Base-by-base conservation (phyloP, 2,797 vertebrate genomes). In the Buphagus erythrorhynchus region DNA sequence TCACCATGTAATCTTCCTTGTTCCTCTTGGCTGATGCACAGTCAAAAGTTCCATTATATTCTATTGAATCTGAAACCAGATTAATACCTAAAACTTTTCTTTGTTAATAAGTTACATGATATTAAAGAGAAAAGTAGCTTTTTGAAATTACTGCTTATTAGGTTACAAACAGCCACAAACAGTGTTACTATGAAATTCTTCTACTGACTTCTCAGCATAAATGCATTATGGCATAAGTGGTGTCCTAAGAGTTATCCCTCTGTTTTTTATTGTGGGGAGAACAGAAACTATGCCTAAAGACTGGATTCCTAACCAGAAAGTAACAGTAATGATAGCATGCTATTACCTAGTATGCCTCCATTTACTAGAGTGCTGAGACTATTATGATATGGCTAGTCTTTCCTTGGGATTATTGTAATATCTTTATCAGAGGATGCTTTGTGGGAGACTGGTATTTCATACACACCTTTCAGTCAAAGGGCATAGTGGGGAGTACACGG, bases 1-100 rank as follows among this genome's bases (percentile, higher is more conserved):
- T 76, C 62, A 86, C 83, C 36, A 35, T 90, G 80, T 90, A 95
- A 95, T 97, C 79, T 93, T 90, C 73, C 43, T 72, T 93, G 90
- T 95, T 97, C 86, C 83, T 94, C 86, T 95, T 94, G 94, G 91
- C 83, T 95, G 88, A 90, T 71, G 59, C 75, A 55, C 33, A 80
- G 72, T 72, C 59, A 82, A 61, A 89, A 95, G 61, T 95, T 94
- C 65, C 76, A 95, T 96, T 96, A 96, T 22, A 31, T 76, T 42
- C 26, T 93, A 93, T 93, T 90, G 95, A 81, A 94, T 93, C 78
- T 90, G 79, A 88, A 90, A 52, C 38, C 45, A 93, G 73, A 93
- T 85, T 94, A 90, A 92, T 92, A 63, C 79, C 66, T 76, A 71
- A 93, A 95, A 93, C 55, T 82, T 83, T 81, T 35, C 24, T 68